Percentiles rank a stretch among this genome's conserved stretches.
phyloP scores from a whole-genome alignment of 2,888 invertebrate genomes.

The Bruchidius siliquastri region DNA sequence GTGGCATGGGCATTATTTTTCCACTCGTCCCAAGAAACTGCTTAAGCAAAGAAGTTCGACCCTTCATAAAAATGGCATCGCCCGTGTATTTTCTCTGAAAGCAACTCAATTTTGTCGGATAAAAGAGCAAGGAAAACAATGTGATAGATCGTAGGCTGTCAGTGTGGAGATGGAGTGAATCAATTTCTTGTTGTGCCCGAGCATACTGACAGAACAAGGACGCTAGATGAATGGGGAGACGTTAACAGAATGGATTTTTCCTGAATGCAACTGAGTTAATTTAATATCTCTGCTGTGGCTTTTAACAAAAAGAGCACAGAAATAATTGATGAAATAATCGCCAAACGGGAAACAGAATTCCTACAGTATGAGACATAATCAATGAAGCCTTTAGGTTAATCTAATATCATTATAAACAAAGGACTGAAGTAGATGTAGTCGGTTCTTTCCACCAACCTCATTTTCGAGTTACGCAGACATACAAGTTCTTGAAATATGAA shows the following conservation, averaged over 20 bases:
- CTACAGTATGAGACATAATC: background rate
- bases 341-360: background rate
- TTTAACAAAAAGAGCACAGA: background rate
- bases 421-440: too few species aligned
- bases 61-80: background rate
- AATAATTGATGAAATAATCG: background rate
- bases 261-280: background rate
- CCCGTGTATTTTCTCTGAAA: slow-evolving; percentile 14
- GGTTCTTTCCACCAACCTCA: too few species aligned
- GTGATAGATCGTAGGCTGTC: slow-evolving; percentile 37
- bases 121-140: slow-evolving; percentile 36
- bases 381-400: too few species aligned
- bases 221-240: background rate
- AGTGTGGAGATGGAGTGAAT: slow-evolving; percentile 33
- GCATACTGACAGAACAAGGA: slow-evolving; percentile 27
- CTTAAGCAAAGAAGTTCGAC: background rate
- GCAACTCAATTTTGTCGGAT: slow-evolving; percentile 34
- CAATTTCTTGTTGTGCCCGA: slow-evolving; percentile 26
- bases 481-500: too few species aligned
- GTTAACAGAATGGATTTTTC: background rate
- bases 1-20: too few species aligned
- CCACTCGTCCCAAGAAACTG: too few species aligned
- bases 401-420: too few species aligned
- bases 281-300: background rate
- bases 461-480: too few species aligned